These are phyloP conservation scores for Pseudolycoriella hygida DNA, from an alignment of 2,888 invertebrate genomes.

Conservation along the genomic window DNA sequence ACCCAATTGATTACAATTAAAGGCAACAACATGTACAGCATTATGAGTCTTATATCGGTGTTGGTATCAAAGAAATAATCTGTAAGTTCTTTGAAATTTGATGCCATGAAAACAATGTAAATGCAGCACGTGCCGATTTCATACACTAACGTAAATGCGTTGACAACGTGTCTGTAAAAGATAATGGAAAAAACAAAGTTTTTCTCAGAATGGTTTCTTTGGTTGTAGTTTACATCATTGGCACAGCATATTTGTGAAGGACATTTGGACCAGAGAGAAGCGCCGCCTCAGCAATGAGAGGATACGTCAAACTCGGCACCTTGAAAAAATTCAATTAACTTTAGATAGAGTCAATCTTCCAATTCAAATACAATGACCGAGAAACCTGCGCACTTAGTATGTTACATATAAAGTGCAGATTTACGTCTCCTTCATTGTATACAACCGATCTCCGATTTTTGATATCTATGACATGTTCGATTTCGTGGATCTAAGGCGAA, in stretches of 20 bases:
- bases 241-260: conserved; percentile 23
- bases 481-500: no score
- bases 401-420: no score
- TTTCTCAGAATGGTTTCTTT: no score
- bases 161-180: conserved; percentile 56
- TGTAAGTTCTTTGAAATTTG: conserved; percentile 47
- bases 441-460: no score
- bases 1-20: conserved; percentile 53
- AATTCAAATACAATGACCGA: no score
- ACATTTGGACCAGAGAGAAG: conserved; percentile 55
- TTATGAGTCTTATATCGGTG: conserved; percentile 36
- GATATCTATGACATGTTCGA: no score
- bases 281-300: conserved; percentile 61
- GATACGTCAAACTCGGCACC: conserved; percentile 56
- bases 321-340: conserved; percentile 17
- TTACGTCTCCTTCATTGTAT: no score
- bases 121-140: conserved; percentile 86
- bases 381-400: no score
- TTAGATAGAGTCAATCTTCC: no score
- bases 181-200: no score
- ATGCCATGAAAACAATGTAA: conserved; percentile 74
- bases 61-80: conserved; percentile 26
- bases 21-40: conserved; percentile 45
- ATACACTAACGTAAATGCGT: conserved; percentile 40
- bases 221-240: no score